Percentiles rank a stretch among this genome's conserved stretches.
Conservation (phyloP, 2,797 vertebrate genomes). For the Eulemur rubriventer region DNA sequence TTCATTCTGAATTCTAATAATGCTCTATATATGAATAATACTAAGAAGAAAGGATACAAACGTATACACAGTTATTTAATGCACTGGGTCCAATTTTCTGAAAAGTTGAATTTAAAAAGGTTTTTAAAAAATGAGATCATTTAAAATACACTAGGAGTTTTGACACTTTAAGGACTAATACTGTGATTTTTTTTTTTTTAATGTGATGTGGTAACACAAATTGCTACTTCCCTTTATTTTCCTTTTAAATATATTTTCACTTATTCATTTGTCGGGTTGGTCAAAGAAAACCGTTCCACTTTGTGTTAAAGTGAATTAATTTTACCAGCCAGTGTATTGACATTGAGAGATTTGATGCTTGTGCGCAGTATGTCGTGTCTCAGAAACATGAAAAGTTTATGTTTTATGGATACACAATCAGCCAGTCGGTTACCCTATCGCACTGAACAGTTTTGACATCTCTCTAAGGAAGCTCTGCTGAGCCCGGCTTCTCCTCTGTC, state of each 20-base stretch:
- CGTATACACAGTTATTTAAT: neutral
- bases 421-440: neutral
- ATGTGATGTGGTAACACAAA: neutral
- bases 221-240: slow-evolving; percentile 1
- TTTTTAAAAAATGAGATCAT: neutral
- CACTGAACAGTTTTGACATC: slow-evolving; percentile 33
- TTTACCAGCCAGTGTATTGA: neutral
- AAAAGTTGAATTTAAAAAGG: neutral
- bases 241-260: slow-evolving; percentile 35
- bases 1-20: slow-evolving; percentile 28
- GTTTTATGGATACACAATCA: neutral
- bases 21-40: neutral
- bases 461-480: slow-evolving; percentile 71
- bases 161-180: neutral
- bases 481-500: slow-evolving; percentile 63
- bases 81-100: neutral
- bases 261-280: neutral
- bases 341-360: neutral
- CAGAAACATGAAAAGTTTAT: neutral
- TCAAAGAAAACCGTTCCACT: neutral
- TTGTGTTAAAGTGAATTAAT: slow-evolving; percentile 1
- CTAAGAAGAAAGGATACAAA: neutral
- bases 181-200: neutral
- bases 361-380: neutral
- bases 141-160: neutral